Evolutionary conservation across 2,113 vertebrate genomes (phyloP).

Genomic region (Sturnus vulgaris): DNA sequence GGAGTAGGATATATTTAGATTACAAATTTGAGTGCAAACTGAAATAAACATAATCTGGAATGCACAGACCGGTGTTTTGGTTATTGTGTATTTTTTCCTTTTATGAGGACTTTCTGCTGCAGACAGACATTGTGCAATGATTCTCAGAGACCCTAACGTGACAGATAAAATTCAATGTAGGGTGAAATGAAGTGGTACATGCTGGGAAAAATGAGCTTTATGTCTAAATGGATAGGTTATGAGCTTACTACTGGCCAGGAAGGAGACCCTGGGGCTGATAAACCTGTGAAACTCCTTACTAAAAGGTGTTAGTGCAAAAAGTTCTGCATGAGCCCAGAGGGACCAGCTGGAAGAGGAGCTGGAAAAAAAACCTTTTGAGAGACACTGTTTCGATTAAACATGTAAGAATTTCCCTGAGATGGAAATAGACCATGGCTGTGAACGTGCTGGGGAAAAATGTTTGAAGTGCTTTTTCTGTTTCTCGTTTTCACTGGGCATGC

Average conservation of each 20-base stretch:
- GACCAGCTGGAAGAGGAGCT: not conserved
- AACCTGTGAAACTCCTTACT: not conserved
- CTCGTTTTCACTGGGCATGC: not conserved
- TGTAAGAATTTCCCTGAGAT: not conserved
- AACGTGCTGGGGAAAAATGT: not conserved
- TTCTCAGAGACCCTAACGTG: not conserved
- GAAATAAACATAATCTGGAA: not conserved
- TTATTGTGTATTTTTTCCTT: not conserved
- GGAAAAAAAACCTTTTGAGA: not conserved
- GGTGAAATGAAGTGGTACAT: not conserved
- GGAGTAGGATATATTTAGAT: not conserved
- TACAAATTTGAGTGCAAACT: not conserved
- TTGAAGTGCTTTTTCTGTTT: not conserved
- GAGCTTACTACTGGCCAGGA: not conserved
- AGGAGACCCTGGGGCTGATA: not conserved
- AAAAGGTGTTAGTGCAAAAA: not conserved
- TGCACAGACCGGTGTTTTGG: fast-evolving
- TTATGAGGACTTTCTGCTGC: not conserved
- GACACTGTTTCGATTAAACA: not conserved
- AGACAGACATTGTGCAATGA: not conserved
- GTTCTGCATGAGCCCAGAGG: not conserved
- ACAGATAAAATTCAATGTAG: not conserved
- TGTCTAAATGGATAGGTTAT: not conserved
- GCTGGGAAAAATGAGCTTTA: not conserved
- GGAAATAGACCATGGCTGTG: not conserved